Percentiles rank a stretch among this genome's conserved stretches.
Evolutionary conservation across 2,113 vertebrate genomes (phyloP).

Genomic region (Nanorana parkeri): DNA sequence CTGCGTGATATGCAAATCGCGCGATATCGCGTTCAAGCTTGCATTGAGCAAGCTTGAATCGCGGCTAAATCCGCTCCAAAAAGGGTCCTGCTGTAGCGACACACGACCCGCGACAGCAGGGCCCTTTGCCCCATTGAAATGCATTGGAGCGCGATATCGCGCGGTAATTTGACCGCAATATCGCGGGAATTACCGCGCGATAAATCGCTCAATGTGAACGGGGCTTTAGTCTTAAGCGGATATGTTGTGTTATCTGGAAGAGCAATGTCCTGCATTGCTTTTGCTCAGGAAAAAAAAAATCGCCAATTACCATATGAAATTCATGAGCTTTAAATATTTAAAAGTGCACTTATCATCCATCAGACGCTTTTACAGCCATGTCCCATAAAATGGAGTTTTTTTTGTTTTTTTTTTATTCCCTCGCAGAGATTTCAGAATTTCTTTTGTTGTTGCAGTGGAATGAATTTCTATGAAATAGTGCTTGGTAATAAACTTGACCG

Average conservation of each 20-base stretch:
- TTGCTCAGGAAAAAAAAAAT: constrained; percentile 2
- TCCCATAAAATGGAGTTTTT: constrained; percentile 2
- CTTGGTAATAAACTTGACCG: constrained; percentile 27
- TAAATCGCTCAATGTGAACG: too few species aligned
- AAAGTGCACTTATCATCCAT: constrained; percentile 38
- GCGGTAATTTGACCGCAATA: too few species aligned
- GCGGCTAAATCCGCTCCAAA: too few species aligned
- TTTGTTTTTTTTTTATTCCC: not conserved
- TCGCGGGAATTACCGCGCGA: too few species aligned
- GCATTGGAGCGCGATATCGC: too few species aligned
- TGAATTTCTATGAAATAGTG: constrained; percentile 31
- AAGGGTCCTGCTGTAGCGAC: too few species aligned
- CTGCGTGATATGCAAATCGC: too few species aligned
- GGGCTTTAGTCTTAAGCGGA: not conserved
- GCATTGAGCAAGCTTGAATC: too few species aligned
- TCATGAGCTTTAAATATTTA: constrained; percentile 47
- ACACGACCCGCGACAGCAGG: too few species aligned
- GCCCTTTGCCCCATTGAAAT: too few species aligned
- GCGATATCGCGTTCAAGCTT: too few species aligned
- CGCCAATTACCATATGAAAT: constrained; percentile 38
- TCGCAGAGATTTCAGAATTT: constrained; percentile 12
- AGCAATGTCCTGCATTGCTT: not conserved
- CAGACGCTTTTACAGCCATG: constrained; percentile 28
- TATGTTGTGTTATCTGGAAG: not conserved
- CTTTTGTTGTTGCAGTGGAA: constrained; percentile 29